These are phyloP conservation scores for Cylas formicarius DNA, from an alignment of 1,140 invertebrate species.

Conservation along the genomic window DNA sequence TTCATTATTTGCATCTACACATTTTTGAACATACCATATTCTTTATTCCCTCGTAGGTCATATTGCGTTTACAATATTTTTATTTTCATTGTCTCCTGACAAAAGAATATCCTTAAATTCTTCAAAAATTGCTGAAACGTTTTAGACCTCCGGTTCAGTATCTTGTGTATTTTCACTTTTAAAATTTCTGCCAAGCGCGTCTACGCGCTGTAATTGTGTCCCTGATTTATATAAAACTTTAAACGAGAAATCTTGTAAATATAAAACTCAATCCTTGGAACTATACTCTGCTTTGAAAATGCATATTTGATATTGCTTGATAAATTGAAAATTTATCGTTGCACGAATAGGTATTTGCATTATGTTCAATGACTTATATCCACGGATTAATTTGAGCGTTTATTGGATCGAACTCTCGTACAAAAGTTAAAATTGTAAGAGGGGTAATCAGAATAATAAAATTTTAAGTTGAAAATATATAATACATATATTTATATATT, in stretches of 20 bases:
- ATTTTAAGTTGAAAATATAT: too few relatives aligned
- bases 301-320: conserved; percentile 7
- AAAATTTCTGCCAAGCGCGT: conserved; percentile 5
- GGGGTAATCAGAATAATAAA: too few relatives aligned
- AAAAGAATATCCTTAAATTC: too few relatives aligned
- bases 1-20: conserved; percentile 18
- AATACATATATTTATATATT: too few relatives aligned
- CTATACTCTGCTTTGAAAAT: conserved; percentile 1
- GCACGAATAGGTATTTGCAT: too few relatives aligned
- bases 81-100: conserved; percentile 1
- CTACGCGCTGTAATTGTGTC: not conserved
- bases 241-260: conserved; percentile 7
- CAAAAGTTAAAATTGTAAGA: too few relatives aligned
- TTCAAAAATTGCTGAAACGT: conserved; percentile 3
- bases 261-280: conserved; percentile 3
- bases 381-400: too few relatives aligned
- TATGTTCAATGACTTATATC: too few relatives aligned
- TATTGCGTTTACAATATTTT: conserved; percentile 12
- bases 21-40: conserved; percentile 10
- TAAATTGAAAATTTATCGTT: too few relatives aligned
- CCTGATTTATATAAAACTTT: not conserved
- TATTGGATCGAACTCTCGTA: too few relatives aligned
- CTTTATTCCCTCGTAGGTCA: conserved; percentile 2
- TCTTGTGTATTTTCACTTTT: not conserved
- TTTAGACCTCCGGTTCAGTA: too few relatives aligned